These are phyloP conservation scores for Monopis laevigella DNA, from an alignment of 2,888 invertebrate species.

Conservation along the genomic window DNA sequence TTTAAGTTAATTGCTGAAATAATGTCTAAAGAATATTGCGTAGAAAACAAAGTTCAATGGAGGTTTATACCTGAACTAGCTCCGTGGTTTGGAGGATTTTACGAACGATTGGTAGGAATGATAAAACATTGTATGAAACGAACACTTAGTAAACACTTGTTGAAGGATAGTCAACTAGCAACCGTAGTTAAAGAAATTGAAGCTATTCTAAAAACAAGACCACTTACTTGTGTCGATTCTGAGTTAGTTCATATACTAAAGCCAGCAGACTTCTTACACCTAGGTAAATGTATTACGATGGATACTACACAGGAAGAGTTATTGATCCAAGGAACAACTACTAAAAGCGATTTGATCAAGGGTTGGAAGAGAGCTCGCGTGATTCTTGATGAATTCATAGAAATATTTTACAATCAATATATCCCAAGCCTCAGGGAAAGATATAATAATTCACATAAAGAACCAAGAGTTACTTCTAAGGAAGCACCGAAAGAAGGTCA, in stretches of 20 bases:
- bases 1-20: constrained; percentile 18
- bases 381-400: background rate
- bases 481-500: constrained; percentile 9
- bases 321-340: background rate
- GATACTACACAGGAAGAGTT: background rate
- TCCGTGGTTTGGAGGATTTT: constrained; percentile 21
- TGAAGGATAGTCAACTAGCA: constrained; percentile 13
- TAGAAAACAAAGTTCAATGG: constrained; percentile 17
- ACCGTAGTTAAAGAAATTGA: constrained; percentile 17
- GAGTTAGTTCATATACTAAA: constrained; percentile 15
- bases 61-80: constrained; percentile 19
- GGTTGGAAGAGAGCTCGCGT: background rate
- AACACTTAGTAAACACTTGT: constrained; percentile 16
- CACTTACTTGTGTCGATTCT: constrained; percentile 16
- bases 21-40: constrained; percentile 13
- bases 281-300: background rate
- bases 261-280: constrained; percentile 15
- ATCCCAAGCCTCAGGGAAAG: constrained; percentile 13
- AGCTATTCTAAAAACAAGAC: constrained; percentile 17
- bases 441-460: constrained; percentile 5
- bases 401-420: constrained; percentile 13
- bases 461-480: constrained; percentile 8
- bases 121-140: constrained; percentile 16
- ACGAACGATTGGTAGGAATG: constrained; percentile 18
- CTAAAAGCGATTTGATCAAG: background rate